These are phyloP conservation scores for Orussus abietinus DNA, from an alignment of 1,140 invertebrate genomes.

Conservation along the genomic window DNA sequence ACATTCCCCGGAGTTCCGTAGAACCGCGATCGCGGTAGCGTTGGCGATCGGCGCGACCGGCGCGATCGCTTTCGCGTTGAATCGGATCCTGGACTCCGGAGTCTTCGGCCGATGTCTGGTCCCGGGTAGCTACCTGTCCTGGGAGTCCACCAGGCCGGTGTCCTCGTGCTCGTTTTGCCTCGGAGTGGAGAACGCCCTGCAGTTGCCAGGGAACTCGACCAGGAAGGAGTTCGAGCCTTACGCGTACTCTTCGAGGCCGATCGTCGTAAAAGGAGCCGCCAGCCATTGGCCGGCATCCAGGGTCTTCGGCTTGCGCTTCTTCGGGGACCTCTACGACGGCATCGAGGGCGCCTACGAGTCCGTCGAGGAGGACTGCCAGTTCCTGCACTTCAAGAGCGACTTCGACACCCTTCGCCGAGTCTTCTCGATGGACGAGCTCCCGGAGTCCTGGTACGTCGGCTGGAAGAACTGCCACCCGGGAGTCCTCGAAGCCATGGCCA, in stretches of 20 bases:
- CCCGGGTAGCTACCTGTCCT: constrained; percentile 78
- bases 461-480: constrained; percentile 88
- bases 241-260: constrained; percentile 77
- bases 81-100: too few species aligned
- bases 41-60: too few species aligned
- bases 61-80: too few species aligned
- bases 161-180: constrained; percentile 75
- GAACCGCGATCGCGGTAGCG: too few species aligned
- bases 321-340: constrained; percentile 69
- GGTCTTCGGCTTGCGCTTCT: constrained; percentile 70
- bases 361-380: constrained; percentile 78
- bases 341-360: constrained; percentile 64
- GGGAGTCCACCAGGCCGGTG: constrained; percentile 80
- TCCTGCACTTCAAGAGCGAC: constrained; percentile 85
- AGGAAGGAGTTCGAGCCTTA: constrained; percentile 63
- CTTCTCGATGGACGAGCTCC: constrained; percentile 67
- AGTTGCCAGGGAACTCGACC: constrained; percentile 64
- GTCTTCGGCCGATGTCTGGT: constrained; percentile 76
- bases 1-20: too few species aligned
- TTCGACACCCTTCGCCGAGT: constrained; percentile 74
- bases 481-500: constrained; percentile 69
- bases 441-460: constrained; percentile 84
- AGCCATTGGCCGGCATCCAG: constrained; percentile 72
- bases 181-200: constrained; percentile 57
- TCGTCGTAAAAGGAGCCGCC: constrained; percentile 75